phyloP scores from a whole-genome alignment of 92 coral and sea anemone species.

The Montipora capitata region DNA sequence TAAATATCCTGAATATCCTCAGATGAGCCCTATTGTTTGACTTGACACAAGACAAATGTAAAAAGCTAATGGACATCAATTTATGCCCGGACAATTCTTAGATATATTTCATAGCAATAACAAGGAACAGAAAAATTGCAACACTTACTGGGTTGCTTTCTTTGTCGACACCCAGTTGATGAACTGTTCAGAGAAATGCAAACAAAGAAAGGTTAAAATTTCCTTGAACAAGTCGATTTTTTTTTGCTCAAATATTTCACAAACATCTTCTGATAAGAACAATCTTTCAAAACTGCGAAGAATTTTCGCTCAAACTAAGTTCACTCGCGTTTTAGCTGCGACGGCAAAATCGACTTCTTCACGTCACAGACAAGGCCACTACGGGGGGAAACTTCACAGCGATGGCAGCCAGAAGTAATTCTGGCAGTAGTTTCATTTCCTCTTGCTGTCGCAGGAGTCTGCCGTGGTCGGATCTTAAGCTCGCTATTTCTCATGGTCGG shows the following conservation, averaged over 20 bases:
- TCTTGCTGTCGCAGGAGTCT: not conserved
- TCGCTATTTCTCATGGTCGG: too few species aligned
- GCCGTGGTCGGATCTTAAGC: not conserved
- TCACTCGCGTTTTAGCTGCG: not conserved
- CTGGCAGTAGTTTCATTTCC: not conserved
- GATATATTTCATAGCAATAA: not conserved
- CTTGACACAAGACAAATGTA: not conserved
- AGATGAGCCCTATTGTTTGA: too few species aligned
- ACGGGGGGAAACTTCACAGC: not conserved
- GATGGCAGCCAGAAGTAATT: not conserved
- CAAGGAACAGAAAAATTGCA: not conserved
- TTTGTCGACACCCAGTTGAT: not conserved
- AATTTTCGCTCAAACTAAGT: not conserved
- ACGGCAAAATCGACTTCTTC: conserved; percentile 2
- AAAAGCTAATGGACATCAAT: not conserved
- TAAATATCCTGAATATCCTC: not conserved
- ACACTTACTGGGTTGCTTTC: not conserved
- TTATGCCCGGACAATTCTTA: not conserved
- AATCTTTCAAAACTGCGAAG: not conserved
- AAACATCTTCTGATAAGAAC: not conserved
- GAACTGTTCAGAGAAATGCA: not conserved
- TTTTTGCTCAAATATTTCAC: not conserved
- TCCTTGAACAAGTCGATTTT: not conserved
- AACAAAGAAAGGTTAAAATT: not conserved
- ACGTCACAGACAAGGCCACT: not conserved